Evolutionary conservation across 2,888 invertebrate species (phyloP).

Genomic region (Diabrotica balteata): DNA sequence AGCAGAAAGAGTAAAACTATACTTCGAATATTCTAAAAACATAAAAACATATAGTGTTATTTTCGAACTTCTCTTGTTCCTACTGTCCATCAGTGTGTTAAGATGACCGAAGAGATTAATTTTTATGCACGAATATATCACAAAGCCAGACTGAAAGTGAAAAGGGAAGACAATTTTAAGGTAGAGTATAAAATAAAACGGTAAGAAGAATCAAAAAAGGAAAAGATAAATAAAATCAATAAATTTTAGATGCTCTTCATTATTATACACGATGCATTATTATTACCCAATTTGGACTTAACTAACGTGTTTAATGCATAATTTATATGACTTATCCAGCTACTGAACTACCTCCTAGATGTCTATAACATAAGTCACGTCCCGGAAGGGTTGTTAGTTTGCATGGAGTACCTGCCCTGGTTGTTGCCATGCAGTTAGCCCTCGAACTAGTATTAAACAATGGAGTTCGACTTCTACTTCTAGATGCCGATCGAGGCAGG

Average conservation of each 20-base stretch:
- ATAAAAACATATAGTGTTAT: neutral
- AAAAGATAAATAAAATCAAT: no score
- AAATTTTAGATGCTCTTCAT: no score
- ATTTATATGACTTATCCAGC: constrained; percentile 39
- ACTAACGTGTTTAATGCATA: no score
- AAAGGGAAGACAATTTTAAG: no score
- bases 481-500: constrained; percentile 39
- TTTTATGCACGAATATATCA: no score
- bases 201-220: no score
- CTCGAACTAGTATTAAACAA: constrained; percentile 46
- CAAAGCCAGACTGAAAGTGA: no score
- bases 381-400: constrained; percentile 53
- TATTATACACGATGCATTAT: no score
- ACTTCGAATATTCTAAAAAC: neutral
- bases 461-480: constrained; percentile 56
- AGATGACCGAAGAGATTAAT: no score
- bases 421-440: constrained; percentile 52
- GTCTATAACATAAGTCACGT: constrained; percentile 56
- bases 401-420: constrained; percentile 56
- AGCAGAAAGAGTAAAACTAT: neutral
- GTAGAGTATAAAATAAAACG: no score
- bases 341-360: constrained; percentile 57
- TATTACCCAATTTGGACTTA: no score
- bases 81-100: no score
- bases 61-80: neutral